phyloP scores from a whole-genome alignment of 2,797 vertebrate genomes.

The Syngnathus acus region DNA sequence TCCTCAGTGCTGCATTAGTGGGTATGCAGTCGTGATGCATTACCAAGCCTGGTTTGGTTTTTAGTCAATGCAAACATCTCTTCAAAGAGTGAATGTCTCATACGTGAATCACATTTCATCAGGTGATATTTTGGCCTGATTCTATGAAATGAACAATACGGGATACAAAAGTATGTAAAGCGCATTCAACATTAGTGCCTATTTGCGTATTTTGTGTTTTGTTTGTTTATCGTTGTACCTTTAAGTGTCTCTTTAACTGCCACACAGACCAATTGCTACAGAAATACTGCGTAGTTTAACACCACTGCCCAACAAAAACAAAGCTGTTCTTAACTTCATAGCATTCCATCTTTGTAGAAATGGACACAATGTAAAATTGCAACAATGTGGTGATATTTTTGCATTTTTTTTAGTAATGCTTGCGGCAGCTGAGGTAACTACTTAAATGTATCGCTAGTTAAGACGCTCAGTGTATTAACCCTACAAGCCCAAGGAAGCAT shows the following conservation, averaged over 20 bases:
- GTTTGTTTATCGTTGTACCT: constrained; percentile 22
- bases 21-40: constrained; percentile 19
- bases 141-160: constrained; percentile 6
- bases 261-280: constrained; percentile 6
- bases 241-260: constrained; percentile 34
- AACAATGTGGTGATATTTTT: background rate
- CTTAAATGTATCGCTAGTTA: background rate
- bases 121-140: constrained; percentile 11
- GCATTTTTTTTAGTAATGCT: background rate
- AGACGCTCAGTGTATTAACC: background rate
- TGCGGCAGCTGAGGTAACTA: background rate
- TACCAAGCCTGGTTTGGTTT: background rate
- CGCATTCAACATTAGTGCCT: constrained; percentile 38
- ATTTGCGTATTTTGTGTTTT: constrained; percentile 22
- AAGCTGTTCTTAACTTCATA: constrained; percentile 52
- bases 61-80: background rate
- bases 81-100: constrained; percentile 35
- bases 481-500: background rate
- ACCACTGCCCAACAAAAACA: constrained; percentile 35
- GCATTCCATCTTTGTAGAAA: constrained; percentile 58
- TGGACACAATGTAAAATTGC: background rate
- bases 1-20: constrained; percentile 22
- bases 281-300: constrained; percentile 14
- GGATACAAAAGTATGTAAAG: constrained; percentile 15
- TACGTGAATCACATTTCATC: constrained; percentile 23